Evolutionary conservation across 1,140 invertebrate genomes (phyloP), one percentile per base, ranked within the genome.

Genomic region (Zaprionus ghesquierei): DNA sequence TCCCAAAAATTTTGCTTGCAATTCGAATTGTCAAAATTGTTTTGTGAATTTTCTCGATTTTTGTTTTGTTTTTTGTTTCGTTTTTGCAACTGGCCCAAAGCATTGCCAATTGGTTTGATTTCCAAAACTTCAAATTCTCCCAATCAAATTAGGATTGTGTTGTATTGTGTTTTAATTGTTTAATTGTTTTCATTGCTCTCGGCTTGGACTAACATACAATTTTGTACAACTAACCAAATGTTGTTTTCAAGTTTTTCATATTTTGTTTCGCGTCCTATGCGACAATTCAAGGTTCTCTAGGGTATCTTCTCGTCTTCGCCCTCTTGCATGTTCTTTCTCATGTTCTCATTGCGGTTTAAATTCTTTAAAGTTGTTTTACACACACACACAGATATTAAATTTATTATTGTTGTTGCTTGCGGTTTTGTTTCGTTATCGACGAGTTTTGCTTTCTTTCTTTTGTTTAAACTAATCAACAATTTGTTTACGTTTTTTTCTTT

Each of bases 391-490:
- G 58, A 80, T 81, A 81, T 87, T 90, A 89, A 81, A 86, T 90
- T 89, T 84, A 87, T 90, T 85, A 84, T 87, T 86, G 82, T 90
- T 87, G 84, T 77, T 79, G 79, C 79, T 87, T 79, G 79, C 81
- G 64, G 74, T 77, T 77, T 87, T 79, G 75, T 89, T 80, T 77
- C 75, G 70, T 70, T 69, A 66, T 71, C 53, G 69, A 79, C 79
- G 80, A 79, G 62, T 73, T 58, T 76, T 77, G 66, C 73, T 44
- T 70, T 73, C 33, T n/a, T n/a, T n/a, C n/a, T 38, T 62, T 65
- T 64, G 59, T 77, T 87, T 87, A 63, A 86, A 90, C 80, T 81
- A 86, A 79, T 89, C 74, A 89, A 89, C 84, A 89, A 89, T 87
- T 87, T 87, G 65, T 78, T 46, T 46, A 20, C 20, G 41, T 22